Base-by-base conservation (phyloP, 1,140 invertebrate genomes). In the Rhyacophila brunnea region DNA sequence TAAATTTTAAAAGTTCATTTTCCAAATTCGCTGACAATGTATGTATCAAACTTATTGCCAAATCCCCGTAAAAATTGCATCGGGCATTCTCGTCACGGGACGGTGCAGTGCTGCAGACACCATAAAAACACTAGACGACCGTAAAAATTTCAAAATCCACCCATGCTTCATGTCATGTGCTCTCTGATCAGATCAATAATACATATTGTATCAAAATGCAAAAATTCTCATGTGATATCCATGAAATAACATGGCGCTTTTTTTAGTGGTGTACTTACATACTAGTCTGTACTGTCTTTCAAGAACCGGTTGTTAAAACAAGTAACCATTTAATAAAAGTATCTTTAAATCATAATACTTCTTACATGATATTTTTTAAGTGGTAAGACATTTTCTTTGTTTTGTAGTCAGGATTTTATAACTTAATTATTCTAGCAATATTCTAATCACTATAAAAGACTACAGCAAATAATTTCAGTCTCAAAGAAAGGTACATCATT, bases 71-170 rank as follows among this genome's bases (percentile, higher is more conserved):
- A 60, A 60, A 60, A 56, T 56, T 40, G 45, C 57, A 59, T 52
- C 20, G 15, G 40, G 38, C 32, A 64, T 64, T 64, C 62, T n/a
- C 52, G 17, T 48, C 62, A 64, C 62, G 62, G 23, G 6, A 38
- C 34, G 11, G 11, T 34, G 42, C 52, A 54, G 40, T 40, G 45
- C 60, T 58, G 48, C 56, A 40, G 34, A 50, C 28, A 38, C 56
- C 52, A 60, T 64, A 64, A 64, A 62, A 64, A 51, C 51, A 56
- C 34, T 49, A 57, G 60, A 58, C 55, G 49, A 43, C 60, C 60
- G 45, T 63, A 64, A 64, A 63, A 64, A 56, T 59, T 51, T 40
- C 46, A 54, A 59, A 64, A 59, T 56, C 58, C 62, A 40, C 36
- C 56, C 42, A 53, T 63, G 54, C 47, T 45, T 50, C 42, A 53